phyloP scores from a whole-genome alignment of 2,113 vertebrate species.

The Synchiropus splendidus region DNA sequence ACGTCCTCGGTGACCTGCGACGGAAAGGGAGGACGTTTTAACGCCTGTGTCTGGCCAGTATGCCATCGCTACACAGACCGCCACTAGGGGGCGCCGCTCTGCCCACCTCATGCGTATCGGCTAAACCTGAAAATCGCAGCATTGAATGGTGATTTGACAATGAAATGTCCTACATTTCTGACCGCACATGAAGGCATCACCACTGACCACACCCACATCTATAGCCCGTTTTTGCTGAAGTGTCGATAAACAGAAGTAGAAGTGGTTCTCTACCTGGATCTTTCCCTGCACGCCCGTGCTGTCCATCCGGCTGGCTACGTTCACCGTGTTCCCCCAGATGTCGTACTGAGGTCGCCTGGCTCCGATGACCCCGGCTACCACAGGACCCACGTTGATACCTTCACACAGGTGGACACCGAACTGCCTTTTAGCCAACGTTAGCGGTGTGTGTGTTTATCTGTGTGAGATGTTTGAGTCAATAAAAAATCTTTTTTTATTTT shows the following conservation, averaged over 20 bases:
- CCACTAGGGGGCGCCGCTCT: too few species aligned
- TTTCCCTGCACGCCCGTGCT: slow-evolving; percentile 94
- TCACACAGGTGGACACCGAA: not conserved
- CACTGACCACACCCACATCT: not conserved
- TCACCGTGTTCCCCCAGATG: slow-evolving; percentile 98
- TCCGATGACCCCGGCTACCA: slow-evolving; percentile 94
- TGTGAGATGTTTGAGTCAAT: too few species aligned
- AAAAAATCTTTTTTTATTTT: too few species aligned
- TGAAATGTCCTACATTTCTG: too few species aligned
- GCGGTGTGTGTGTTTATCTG: too few species aligned
- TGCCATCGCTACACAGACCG: too few species aligned
- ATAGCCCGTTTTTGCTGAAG: not conserved
- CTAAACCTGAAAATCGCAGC: too few species aligned
- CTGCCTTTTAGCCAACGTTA: too few species aligned
- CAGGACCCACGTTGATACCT: slow-evolving; percentile 91
- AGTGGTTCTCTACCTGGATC: slow-evolving; percentile 78
- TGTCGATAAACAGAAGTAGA: too few species aligned
- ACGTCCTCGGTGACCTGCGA: slow-evolving; percentile 93
- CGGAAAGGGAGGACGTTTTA: slow-evolving; percentile 2
- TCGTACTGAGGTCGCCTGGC: slow-evolving; percentile 93
- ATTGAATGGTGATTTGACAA: too few species aligned
- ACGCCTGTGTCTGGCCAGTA: too few species aligned
- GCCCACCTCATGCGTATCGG: too few species aligned
- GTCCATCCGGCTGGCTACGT: slow-evolving; percentile 95
- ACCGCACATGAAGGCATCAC: not conserved